Evolutionary conservation across 2,888 invertebrate species (phyloP), one percentile per base, ranked within the genome.

Genomic region (Anthrax anthrax): DNA sequence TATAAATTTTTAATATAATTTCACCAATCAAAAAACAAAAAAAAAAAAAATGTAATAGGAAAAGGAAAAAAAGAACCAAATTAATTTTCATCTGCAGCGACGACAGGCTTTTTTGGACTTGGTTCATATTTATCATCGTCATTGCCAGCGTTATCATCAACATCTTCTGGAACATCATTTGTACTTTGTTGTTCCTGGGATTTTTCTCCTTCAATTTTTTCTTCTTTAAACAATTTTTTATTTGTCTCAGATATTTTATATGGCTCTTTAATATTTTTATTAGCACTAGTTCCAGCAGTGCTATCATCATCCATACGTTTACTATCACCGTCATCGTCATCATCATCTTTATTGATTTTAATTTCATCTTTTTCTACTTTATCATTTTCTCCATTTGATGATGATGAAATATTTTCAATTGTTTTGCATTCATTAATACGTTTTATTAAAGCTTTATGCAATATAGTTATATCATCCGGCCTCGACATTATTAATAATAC

Each of bases 401-500:
- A 6, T 6, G 23, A 8, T 6, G 23, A 23, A 12, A 12, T 12
- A 32, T 32, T 32, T 32, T 32, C 29, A 12, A 12, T 12, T 12
- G 29, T 12, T 32, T 32, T 32, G 12, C 29, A 32, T 12, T 32
- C 29, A 12, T 32, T 12, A 51, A 80, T 70, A 50, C 81, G 70
- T 44, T 70, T 72, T 52, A 77, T 72, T 47, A 85, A 62, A n/a
- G 77, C 74, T 56, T 71, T 72, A 59, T 77, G 73, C 42, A 85
- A 64, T 56, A 76, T 75, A 53, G 77, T 80, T 27, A 79, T 76
- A 60, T 84, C 84, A 52, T 80, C 80, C 1, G 79, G 77, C 52
- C 76, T 77, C 14, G 81, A 62, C 81, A 83, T 84, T 40, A 89
- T 78, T 46, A 92, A 78, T 63, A 86, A 94, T 52, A 94, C 81